These are phyloP conservation scores for Alsophila aescularia DNA, from an alignment of 2,888 invertebrate species.

Conservation along the genomic window DNA sequence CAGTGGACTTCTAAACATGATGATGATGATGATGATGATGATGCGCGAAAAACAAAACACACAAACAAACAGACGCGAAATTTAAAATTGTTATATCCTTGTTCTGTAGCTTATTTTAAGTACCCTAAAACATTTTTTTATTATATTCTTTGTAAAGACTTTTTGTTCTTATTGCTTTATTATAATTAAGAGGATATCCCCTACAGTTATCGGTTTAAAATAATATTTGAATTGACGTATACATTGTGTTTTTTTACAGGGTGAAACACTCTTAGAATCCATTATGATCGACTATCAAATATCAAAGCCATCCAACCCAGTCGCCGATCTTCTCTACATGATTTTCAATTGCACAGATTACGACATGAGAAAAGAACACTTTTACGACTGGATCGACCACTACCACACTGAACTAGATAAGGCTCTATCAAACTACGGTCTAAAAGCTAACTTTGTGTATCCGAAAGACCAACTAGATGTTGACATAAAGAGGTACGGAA, in stretches of 20 bases:
- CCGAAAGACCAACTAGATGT: slow-evolving; percentile 45
- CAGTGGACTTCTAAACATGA: too few species aligned
- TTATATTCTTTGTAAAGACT: too few species aligned
- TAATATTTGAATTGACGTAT: too few species aligned
- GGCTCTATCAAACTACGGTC: slow-evolving; percentile 36
- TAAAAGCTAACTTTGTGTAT: slow-evolving; percentile 43
- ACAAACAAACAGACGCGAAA: too few species aligned
- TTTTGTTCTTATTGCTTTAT: too few species aligned
- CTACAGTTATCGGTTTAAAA: too few species aligned
- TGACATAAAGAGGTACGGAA: slow-evolving; percentile 44
- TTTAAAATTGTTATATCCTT: too few species aligned
- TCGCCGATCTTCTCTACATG: slow-evolving; percentile 44
- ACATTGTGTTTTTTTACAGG: slow-evolving; percentile 36
- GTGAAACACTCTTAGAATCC: slow-evolving; percentile 31
- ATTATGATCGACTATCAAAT: slow-evolving; percentile 54
- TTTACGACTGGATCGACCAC: slow-evolving; percentile 45
- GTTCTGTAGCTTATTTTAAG: too few species aligned
- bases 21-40: too few species aligned
- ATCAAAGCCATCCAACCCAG: slow-evolving; percentile 40
- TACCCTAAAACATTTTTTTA: too few species aligned
- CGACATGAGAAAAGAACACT: slow-evolving; percentile 38
- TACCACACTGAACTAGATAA: slow-evolving; percentile 45
- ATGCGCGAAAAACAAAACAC: too few species aligned
- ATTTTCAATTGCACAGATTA: slow-evolving; percentile 49
- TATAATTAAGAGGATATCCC: too few species aligned